Base-by-base conservation (phyloP, 2,113 vertebrate species). In the rabbit (Oryctolagus cuniculus) region DNA sequence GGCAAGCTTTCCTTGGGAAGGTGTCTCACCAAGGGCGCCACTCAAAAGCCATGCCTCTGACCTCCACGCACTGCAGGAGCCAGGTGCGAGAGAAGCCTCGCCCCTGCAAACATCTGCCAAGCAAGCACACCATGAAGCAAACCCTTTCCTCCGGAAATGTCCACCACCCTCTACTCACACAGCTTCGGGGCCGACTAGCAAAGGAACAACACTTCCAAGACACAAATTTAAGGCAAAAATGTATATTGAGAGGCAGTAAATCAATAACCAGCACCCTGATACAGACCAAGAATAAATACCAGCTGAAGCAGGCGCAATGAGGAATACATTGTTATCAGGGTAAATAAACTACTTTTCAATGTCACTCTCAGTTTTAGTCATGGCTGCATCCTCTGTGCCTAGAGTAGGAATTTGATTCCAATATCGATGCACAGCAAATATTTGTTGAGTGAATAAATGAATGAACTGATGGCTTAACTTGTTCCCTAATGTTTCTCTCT, bases 401-500 rank as follows among this genome's bases (percentile, higher is more conserved):
- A 78, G 49, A 87, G 25, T 91, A 74, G 55, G 12, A 70, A 72
- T 91, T 19, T 77, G 27, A 34, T 31, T 63, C 55, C 55, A 70
- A 17, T 74, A 74, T 13, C 38, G 4, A 73, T 58, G 38, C 1
- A 63, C 25, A 78, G 17, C 77, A 64, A 85, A 74, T 80, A 87
- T 67, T 69, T 85, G 36, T 82, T 90, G 80, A 86, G 55, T 90
- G 36, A 79, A 87, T 78, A 36, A 91, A 84, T 77, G 12, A 90
- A 80, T 83, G 16, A 90, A 64, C 31, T 22, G 22, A 34, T 44
- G 89, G n/a, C 5, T 89, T 74, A 70, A 24, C 38, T 27, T 64
- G 81, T 84, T 58, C 25, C 84, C 70, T 96, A 94, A 96, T 93
- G 5, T 34, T 63, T 89, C 77, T 13, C 1, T 94, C 11, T 83